Evolutionary conservation across 2,888 invertebrate species (phyloP).

Genomic region (Meta bourneti): DNA sequence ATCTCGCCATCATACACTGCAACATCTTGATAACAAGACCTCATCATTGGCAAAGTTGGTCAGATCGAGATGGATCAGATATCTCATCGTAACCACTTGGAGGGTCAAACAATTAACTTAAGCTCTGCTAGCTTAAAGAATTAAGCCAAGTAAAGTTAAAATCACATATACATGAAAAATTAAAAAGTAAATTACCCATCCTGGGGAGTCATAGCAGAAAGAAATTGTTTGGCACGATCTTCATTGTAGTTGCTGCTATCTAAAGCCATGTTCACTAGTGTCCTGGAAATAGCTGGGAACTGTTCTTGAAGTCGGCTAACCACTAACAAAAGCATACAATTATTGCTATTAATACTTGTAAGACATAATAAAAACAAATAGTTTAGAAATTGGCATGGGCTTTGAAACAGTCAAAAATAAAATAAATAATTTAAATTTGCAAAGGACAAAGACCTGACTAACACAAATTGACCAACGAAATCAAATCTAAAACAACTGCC

Average conservation of each 20-base stretch:
- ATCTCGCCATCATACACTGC: too few species aligned
- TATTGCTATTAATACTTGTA: neutral
- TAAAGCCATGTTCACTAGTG: constrained; percentile 90
- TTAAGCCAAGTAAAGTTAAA: neutral
- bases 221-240: constrained; percentile 89
- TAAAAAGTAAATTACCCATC: constrained; percentile 74
- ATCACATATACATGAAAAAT: neutral
- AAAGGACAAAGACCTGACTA: too few species aligned
- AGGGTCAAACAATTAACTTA: too few species aligned
- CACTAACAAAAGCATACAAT: constrained; percentile 77
- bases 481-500: too few species aligned
- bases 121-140: too few species aligned
- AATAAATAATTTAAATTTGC: neutral
- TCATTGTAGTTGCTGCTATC: constrained; percentile 94
- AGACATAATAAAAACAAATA: constrained; percentile 76
- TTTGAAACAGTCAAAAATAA: too few species aligned
- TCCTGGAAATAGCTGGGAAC: constrained; percentile 88
- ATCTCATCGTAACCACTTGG: too few species aligned
- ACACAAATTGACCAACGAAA: too few species aligned
- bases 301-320: constrained; percentile 84
- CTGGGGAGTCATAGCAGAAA: constrained; percentile 82
- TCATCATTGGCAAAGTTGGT: too few species aligned
- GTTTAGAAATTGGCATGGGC: neutral
- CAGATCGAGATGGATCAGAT: too few species aligned
- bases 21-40: too few species aligned